phyloP scores from a whole-genome alignment of 2,888 invertebrate genomes.

The Bembecia ichneumoniformis region DNA sequence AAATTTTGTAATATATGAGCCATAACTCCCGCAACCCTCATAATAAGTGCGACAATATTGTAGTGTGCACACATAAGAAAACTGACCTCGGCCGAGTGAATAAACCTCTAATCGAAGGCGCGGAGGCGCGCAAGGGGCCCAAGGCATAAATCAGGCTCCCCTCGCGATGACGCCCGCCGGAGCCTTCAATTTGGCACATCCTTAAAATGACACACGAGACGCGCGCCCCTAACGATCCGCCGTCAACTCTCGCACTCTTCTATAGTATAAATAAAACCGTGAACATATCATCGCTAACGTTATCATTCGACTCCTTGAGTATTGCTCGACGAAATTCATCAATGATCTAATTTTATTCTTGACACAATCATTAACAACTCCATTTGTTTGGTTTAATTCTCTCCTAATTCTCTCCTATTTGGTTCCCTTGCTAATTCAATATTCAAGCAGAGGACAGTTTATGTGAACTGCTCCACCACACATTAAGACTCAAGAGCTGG shows the following conservation, averaged over 20 bases:
- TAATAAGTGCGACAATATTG: conserved; percentile 41
- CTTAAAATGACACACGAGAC: conserved; percentile 73
- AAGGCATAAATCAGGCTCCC: conserved; percentile 66
- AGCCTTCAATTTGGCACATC: conserved; percentile 73
- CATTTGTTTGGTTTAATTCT: too few relatives aligned
- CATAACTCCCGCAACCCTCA: conserved; percentile 6
- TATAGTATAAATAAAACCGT: conserved; percentile 39
- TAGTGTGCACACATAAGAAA: conserved; percentile 42
- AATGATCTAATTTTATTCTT: too few relatives aligned
- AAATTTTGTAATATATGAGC: too few relatives aligned
- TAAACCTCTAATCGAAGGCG: conserved; percentile 53
- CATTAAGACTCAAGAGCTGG: too few relatives aligned
- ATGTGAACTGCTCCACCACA: too few relatives aligned
- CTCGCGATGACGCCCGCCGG: conserved; percentile 60
- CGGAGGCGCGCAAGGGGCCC: conserved; percentile 36
- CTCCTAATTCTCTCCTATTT: too few relatives aligned
- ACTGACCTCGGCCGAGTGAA: conserved; percentile 67
- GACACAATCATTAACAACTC: too few relatives aligned
- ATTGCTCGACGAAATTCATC: not conserved
- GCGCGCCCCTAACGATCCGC: conserved; percentile 58
- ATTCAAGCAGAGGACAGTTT: too few relatives aligned
- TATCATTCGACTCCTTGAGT: not conserved
- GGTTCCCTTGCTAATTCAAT: too few relatives aligned
- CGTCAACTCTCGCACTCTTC: conserved; percentile 22
- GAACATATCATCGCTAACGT: conserved; percentile 22